A percentile compares a stretch with the other conserved stretches of the same genome.
Evolutionary conservation across 2,797 vertebrate genomes (phyloP).

Genomic region (Craterocephalus amniculus): DNA sequence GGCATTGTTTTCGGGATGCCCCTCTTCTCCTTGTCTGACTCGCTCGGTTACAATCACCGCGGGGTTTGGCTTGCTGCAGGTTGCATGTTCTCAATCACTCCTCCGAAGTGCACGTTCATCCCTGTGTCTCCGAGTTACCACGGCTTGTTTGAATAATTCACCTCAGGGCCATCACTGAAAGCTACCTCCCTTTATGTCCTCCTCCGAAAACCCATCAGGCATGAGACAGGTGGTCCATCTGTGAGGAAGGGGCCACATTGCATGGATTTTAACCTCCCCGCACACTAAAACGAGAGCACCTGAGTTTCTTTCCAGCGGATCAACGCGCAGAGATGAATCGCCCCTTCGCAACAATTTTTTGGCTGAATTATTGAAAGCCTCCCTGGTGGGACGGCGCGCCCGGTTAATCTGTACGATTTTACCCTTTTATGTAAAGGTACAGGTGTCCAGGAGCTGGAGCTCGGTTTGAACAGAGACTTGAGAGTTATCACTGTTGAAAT

Average conservation of each 20-base stretch:
- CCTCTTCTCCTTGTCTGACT: conserved; percentile 4
- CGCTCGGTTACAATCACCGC: conserved; percentile 24
- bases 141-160: conserved; percentile 79
- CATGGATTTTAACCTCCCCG: conserved; percentile 26
- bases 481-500: conserved; percentile 8
- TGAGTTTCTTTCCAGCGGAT: conserved; percentile 39
- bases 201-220: conserved; percentile 66
- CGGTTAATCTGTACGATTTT: conserved; percentile 54
- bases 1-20: conserved; percentile 18
- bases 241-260: conserved; percentile 36
- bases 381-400: conserved; percentile 38
- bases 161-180: conserved; percentile 65
- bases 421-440: conserved; percentile 37
- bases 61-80: conserved; percentile 29
- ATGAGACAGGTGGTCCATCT: conserved; percentile 66
- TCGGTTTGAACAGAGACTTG: conserved; percentile 12
- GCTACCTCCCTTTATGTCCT: conserved; percentile 23
- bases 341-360: conserved; percentile 53
- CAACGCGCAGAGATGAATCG: conserved; percentile 50
- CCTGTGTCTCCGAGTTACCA: conserved; percentile 61
- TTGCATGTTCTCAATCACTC: conserved; percentile 60
- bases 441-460: conserved; percentile 44
- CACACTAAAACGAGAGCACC: conserved; percentile 27
- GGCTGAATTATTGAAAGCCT: conserved; percentile 71
- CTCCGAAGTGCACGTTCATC: conserved; percentile 52